Conservation (phyloP, 1,140 invertebrate species). For the Caenorhabditis elegans region WBcel235 BX284605.5:12972501-12973000, state of each 20-base stretch:
- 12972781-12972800: slow-evolving; percentile 19
- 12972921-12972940: slow-evolving; percentile 4
- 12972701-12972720: no score
- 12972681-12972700: no score
- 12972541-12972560: no score
- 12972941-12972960: slow-evolving; percentile 38
- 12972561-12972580: no score
- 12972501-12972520: no score
- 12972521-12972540: no score
- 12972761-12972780: neutral
- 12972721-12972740: no score
- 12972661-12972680: no score
- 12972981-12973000: slow-evolving; percentile 34
- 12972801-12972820: slow-evolving; percentile 37
- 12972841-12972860: neutral
- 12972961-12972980: slow-evolving; percentile 37
- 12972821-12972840: neutral
- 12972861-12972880: neutral
- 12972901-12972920: slow-evolving; percentile 20
- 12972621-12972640: no score
- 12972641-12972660: no score
- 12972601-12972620: no score
- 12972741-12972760: neutral
- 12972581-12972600: no score
- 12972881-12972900: slow-evolving; percentile 28